A percentile compares a stretch with the other conserved stretches of the same genome.
These are phyloP conservation scores for Cephonodes hylas DNA, from an alignment of 2,888 invertebrate genomes.

Conservation along the genomic window DNA sequence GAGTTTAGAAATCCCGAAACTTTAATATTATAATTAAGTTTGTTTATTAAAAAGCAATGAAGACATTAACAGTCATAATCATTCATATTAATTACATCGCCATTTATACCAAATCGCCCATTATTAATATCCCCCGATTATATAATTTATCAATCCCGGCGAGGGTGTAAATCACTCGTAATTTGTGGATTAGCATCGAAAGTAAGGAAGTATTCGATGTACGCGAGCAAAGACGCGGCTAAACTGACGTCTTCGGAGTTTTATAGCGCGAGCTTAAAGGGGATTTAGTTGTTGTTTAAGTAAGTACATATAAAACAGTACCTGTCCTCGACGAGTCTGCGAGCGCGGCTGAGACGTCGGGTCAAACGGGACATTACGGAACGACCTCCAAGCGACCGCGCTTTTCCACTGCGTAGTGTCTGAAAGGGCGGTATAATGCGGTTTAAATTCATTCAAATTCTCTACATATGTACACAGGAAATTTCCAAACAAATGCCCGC, in stretches of 20 bases:
- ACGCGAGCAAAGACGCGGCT: neutral
- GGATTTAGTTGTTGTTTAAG: neutral
- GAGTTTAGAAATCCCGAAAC: too few relatives aligned
- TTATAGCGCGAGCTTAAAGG: neutral
- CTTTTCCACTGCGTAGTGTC: conserved; percentile 26
- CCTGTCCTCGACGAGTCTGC: too few relatives aligned
- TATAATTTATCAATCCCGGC: neutral
- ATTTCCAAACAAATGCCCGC: too few relatives aligned
- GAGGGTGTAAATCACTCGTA: neutral
- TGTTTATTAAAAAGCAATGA: too few relatives aligned
- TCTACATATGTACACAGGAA: conserved; percentile 48
- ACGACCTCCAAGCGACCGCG: conserved; percentile 26
- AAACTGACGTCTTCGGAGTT: neutral
- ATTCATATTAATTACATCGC: too few relatives aligned
- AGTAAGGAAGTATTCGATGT: neutral
- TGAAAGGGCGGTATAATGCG: conserved; percentile 17
- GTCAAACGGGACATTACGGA: conserved; percentile 27
- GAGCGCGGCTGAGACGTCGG: conserved; percentile 8
- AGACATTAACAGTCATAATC: too few relatives aligned
- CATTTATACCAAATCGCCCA: neutral
- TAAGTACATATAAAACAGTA: neutral
- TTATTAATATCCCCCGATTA: neutral
- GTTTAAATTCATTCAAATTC: conserved; percentile 3
- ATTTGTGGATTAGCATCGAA: neutral
- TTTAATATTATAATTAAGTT: too few relatives aligned